These are phyloP conservation scores for Macrotus californicus DNA, from an alignment of 2,113 vertebrate genomes.

Conservation along the genomic window DNA sequence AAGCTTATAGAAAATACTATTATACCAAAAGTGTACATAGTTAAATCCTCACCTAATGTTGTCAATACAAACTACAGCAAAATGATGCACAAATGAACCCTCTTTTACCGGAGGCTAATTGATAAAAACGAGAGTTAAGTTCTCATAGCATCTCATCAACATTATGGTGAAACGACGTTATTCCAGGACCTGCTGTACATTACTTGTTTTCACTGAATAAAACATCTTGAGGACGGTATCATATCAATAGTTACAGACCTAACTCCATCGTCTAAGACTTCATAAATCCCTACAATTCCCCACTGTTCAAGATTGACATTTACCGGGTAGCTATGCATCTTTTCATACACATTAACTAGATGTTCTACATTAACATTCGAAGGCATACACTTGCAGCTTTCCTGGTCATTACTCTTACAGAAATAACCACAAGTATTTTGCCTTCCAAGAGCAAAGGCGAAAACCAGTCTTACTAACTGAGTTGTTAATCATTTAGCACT, in stretches of 20 bases:
- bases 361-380: background rate
- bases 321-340: background rate
- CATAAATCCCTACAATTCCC: background rate
- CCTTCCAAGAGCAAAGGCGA: conserved; percentile 2
- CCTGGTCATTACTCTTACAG: background rate
- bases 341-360: background rate
- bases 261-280: background rate
- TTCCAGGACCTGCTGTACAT: background rate
- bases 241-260: background rate
- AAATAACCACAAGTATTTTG: background rate
- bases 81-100: background rate
- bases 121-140: background rate
- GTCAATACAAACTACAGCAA: background rate
- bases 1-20: background rate
- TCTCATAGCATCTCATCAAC: background rate
- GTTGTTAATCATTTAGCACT: background rate
- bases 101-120: background rate
- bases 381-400: background rate
- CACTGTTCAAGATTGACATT: background rate
- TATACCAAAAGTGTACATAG: background rate
- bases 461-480: background rate
- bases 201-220: background rate
- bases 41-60: background rate
- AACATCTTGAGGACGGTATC: background rate
- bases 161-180: background rate